These are phyloP conservation scores for Rhizomys pruinosus DNA, from an alignment of 2,113 vertebrate species.

Conservation along the genomic window DNA sequence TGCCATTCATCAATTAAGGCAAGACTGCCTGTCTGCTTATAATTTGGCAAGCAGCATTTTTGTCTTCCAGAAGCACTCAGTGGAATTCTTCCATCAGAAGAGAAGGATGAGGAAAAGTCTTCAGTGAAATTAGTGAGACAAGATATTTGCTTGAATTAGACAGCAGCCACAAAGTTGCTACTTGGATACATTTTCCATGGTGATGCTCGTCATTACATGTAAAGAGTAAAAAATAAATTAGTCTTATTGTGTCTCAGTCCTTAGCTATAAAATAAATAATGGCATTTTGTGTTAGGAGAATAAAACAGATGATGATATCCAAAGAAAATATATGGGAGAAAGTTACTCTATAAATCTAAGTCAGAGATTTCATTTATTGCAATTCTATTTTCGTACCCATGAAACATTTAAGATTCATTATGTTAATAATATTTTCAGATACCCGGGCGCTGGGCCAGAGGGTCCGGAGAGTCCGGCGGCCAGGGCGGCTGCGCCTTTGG, in stretches of 20 bases:
- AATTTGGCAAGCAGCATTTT: constrained; percentile 66
- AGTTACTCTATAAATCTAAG: constrained; percentile 26
- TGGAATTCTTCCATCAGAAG: constrained; percentile 53
- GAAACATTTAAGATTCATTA: constrained; percentile 23
- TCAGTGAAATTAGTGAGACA: constrained; percentile 61
- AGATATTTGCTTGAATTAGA: constrained; percentile 48
- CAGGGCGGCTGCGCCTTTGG: too few relatives aligned
- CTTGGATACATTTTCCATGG: constrained; percentile 25
- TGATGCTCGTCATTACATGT: neutral
- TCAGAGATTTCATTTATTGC: neutral
- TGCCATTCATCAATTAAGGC: constrained; percentile 64
- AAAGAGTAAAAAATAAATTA: constrained; percentile 46
- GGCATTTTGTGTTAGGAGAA: neutral
- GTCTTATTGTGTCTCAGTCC: neutral
- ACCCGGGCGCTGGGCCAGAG: too few relatives aligned
- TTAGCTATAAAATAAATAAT: constrained; percentile 33
- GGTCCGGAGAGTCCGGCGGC: too few relatives aligned
- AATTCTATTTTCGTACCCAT: constrained; percentile 34
- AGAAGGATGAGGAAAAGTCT: constrained; percentile 60
- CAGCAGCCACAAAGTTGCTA: constrained; percentile 36
- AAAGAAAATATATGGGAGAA: neutral
- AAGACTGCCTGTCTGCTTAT: constrained; percentile 66
- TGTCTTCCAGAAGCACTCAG: constrained; percentile 73
- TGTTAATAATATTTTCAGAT: neutral
- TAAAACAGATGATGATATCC: constrained; percentile 48